Evolutionary conservation across 2,797 vertebrate genomes (phyloP).

Genomic region (Semaprochilodus insignis): DNA sequence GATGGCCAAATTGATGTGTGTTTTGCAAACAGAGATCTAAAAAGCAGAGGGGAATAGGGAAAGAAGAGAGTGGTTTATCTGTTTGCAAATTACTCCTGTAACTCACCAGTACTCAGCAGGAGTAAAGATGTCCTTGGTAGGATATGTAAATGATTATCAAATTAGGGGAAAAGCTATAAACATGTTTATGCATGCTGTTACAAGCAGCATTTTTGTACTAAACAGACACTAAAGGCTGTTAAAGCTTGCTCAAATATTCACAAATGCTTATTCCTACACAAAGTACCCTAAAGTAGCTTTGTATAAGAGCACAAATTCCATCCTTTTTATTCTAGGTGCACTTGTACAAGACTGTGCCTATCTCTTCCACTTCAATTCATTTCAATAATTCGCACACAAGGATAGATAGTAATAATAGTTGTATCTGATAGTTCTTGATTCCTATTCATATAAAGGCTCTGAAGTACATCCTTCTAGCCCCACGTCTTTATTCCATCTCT

Average conservation of each 20-base stretch:
- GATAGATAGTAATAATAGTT: not conserved
- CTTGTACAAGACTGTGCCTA: not conserved
- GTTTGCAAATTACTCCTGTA: not conserved
- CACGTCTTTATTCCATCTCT: not conserved
- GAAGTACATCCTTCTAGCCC: not conserved
- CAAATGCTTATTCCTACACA: not conserved
- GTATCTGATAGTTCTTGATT: not conserved
- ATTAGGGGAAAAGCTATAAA: conserved; percentile 9
- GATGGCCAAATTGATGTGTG: conserved; percentile 8
- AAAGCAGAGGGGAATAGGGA: not conserved
- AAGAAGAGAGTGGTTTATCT: not conserved
- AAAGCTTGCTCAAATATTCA: not conserved
- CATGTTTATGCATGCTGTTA: not conserved
- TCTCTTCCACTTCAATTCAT: not conserved
- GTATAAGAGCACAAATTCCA: not conserved
- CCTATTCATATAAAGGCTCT: not conserved
- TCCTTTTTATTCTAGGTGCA: not conserved
- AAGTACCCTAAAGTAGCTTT: not conserved
- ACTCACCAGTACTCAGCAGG: not conserved
- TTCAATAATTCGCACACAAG: not conserved
- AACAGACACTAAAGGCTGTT: not conserved
- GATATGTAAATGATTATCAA: conserved; percentile 6
- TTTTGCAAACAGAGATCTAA: not conserved
- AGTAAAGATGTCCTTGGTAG: conserved; percentile 9
- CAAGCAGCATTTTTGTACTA: not conserved